phyloP scores from a whole-genome alignment of 2,797 vertebrate species.

The Darevskia nairensis region DNA sequence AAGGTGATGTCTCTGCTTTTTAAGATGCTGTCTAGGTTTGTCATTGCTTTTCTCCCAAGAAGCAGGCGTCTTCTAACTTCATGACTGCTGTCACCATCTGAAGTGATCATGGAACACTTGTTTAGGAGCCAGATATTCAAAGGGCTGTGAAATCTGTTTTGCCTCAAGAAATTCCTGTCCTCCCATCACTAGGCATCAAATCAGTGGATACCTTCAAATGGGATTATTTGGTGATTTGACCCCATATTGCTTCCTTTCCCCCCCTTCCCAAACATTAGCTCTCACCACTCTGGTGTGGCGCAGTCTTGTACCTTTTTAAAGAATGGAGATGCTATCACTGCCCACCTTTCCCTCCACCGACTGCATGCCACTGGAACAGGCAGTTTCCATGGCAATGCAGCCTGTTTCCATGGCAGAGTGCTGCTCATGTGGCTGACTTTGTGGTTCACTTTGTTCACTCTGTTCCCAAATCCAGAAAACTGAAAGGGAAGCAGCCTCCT shows the following conservation, averaged over 20 bases:
- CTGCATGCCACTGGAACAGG: constrained; percentile 8
- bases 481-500: background rate
- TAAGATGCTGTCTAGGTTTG: too few species aligned
- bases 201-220: background rate
- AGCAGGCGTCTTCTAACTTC: too few species aligned
- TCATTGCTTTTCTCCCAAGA: too few species aligned
- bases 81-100: too few species aligned
- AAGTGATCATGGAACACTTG: background rate
- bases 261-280: background rate
- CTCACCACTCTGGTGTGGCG: background rate
- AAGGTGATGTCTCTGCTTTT: too few species aligned
- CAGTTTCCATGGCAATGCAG: constrained; percentile 11
- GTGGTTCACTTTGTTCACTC: constrained; percentile 12
- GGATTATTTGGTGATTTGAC: background rate
- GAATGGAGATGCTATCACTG: background rate
- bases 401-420: constrained; percentile 32
- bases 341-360: background rate
- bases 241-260: background rate
- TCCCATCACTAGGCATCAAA: background rate
- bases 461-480: background rate
- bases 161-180: background rate
- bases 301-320: background rate
- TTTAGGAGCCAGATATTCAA: background rate
- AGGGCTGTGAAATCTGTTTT: background rate
- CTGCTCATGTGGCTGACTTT: background rate